A percentile compares a stretch with the other conserved stretches of the same genome.
phyloP scores from a whole-genome alignment of 2,888 invertebrate species.

The Tineola bisselliella region DNA sequence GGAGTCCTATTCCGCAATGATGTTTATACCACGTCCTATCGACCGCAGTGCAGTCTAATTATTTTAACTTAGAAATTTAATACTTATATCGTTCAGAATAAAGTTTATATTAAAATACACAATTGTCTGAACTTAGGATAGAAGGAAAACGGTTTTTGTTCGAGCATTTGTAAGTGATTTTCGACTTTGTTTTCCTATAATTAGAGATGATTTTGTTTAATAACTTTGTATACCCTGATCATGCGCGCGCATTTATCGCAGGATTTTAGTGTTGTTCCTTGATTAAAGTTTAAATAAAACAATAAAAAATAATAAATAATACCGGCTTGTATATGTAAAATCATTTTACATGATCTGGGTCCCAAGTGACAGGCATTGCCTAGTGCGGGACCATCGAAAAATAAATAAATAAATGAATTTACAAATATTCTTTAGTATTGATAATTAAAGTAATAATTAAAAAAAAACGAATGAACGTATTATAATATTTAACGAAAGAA shows the following conservation, averaged over 20 bases:
- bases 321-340: too few species aligned
- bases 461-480: too few species aligned
- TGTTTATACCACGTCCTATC: slow-evolving; percentile 30
- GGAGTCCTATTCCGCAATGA: background rate
- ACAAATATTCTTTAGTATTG: too few species aligned
- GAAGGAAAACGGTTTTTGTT: background rate
- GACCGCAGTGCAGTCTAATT: slow-evolving; percentile 32
- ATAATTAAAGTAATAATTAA: too few species aligned
- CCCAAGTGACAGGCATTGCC: too few species aligned
- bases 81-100: background rate
- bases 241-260: slow-evolving; percentile 5
- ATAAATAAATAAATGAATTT: too few species aligned
- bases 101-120: background rate
- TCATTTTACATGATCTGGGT: too few species aligned
- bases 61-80: background rate
- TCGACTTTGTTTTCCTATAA: background rate
- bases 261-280: slow-evolving; percentile 1
- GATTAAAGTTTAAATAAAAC: too few species aligned
- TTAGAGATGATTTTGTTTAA: background rate
- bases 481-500: too few species aligned
- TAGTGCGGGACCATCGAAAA: too few species aligned
- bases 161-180: background rate
- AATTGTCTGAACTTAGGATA: background rate
- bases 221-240: background rate
- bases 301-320: too few species aligned